Base-by-base conservation (phyloP, 37 sponge, comb jelly and placozoan genomes). In the Agelas oroides region DNA sequence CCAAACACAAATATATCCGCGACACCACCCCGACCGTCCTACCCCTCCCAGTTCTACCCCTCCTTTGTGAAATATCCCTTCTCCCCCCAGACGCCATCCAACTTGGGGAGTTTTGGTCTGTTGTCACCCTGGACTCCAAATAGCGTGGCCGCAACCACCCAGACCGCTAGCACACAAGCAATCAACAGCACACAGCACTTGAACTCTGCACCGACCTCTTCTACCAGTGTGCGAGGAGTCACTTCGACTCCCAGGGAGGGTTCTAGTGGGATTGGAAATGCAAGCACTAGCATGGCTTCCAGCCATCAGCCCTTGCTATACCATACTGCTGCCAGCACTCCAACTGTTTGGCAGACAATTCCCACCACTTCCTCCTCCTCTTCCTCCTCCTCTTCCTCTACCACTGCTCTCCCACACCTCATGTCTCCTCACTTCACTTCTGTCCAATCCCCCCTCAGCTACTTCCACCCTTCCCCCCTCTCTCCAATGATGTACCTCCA, bases 61-160 rank as follows among this genome's bases (percentile, higher is more conserved):
- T n/a, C 72, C 25, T 78, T 86, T 30, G 23, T 86, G 31, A 86
- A 86, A 65, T 86, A 61, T 37, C 87, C 87, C 34, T 73, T 86
- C 38, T 77, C 87, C 53, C 80, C 87, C 17, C 87, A 79, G 5
- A 86, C 87, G 56, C 80, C 87, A 25, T 73, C 80, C 52, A 76
- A 79, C 35, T 25, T 68, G 31, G 46, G 55, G 23, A 52, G 5
- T 0, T 72, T 86, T 24, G 56, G 87, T 11, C 52, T 86, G 35
- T 71, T 76, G 1, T 86, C 87, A 35, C 87, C 87, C 1, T 86
- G 79, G 79, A 86, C 61, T 53, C 20, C 62, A 19, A 66, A 58
- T 58, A 84, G 32, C 73, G 77, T 2, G n/a, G 19, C 77, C 14
- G 24, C 33, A 15, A 36, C 71, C 23, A n/a, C 40, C 2, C 40